A percentile compares a stretch with the other conserved stretches of the same genome.
These are phyloP conservation scores for Eulemur rufifrons DNA, from an alignment of 2,113 vertebrate genomes.

Conservation along the genomic window DNA sequence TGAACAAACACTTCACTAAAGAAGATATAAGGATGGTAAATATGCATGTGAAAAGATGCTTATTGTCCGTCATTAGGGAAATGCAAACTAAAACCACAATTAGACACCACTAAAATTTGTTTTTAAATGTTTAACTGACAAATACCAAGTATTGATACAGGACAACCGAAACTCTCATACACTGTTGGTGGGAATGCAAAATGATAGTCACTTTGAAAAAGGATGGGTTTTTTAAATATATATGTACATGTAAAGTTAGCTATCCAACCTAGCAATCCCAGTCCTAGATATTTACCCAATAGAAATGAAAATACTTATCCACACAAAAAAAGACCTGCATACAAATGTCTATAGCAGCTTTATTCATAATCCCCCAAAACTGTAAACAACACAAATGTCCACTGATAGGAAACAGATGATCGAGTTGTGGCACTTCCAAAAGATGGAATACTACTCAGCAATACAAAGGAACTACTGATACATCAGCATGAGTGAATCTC, in stretches of 20 bases:
- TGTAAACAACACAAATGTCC: background rate
- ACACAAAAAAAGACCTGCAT: background rate
- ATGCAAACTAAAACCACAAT: constrained; percentile 30
- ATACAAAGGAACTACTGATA: background rate
- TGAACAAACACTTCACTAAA: background rate
- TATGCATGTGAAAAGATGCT: background rate
- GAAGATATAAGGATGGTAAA: background rate
- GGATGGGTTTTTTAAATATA: background rate
- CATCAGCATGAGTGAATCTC: background rate
- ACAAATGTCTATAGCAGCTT: background rate
- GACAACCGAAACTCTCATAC: background rate
- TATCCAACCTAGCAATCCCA: background rate
- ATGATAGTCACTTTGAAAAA: constrained; percentile 10
- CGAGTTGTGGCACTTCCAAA: background rate
- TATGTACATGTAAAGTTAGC: background rate
- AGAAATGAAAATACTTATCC: background rate
- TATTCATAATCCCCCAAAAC: background rate
- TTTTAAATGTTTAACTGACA: background rate
- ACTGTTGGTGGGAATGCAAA: constrained; percentile 6
- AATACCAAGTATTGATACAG: background rate
- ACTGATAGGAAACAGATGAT: background rate
- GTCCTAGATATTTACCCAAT: background rate
- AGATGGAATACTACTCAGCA: background rate
- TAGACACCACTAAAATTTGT: background rate
- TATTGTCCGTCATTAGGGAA: constrained; percentile 25